Evolutionary conservation across 2,888 invertebrate species (phyloP).

Genomic region (Phytoseiulus persimilis): DNA sequence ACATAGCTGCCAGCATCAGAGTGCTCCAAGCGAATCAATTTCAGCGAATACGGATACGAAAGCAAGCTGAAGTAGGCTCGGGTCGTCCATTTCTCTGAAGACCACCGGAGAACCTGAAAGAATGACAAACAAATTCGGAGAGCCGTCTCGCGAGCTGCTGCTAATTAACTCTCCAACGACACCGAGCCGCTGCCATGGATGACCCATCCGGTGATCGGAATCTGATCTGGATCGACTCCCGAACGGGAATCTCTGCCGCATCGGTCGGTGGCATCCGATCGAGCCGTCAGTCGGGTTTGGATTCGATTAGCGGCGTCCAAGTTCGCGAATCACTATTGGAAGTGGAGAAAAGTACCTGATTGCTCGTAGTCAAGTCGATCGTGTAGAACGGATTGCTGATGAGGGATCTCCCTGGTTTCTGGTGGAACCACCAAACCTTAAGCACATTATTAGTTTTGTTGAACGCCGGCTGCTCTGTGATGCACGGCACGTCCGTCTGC

Average conservation of each 20-base stretch:
- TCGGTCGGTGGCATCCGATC: too few relatives aligned
- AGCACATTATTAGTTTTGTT: slow-evolving; percentile 22
- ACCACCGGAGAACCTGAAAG: slow-evolving; percentile 17
- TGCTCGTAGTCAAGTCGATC: slow-evolving; percentile 15
- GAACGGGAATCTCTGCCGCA: too few relatives aligned
- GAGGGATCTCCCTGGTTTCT: slow-evolving; percentile 16
- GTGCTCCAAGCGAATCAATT: slow-evolving; percentile 30
- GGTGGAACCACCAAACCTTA: slow-evolving; percentile 36
- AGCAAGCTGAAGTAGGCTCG: slow-evolving; percentile 38
- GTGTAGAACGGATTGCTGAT: slow-evolving; percentile 31
- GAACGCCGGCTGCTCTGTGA: slow-evolving; percentile 33
- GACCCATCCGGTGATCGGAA: too few relatives aligned
- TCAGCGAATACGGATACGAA: slow-evolving; percentile 36
- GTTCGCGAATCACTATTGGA: background rate
- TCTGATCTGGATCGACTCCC: too few relatives aligned
- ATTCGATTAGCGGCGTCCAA: background rate
- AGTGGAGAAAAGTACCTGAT: slow-evolving; percentile 12
- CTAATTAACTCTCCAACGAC: background rate
- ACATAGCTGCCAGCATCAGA: slow-evolving; percentile 23
- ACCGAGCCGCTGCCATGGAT: background rate
- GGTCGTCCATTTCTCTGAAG: slow-evolving; percentile 31
- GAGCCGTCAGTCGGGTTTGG: too few relatives aligned
- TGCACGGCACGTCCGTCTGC: slow-evolving; percentile 24
- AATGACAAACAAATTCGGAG: background rate
- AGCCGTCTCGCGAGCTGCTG: background rate